These are phyloP conservation scores for Halcyon badia DNA, from an alignment of 2,797 vertebrate species.

Conservation along the genomic window DNA sequence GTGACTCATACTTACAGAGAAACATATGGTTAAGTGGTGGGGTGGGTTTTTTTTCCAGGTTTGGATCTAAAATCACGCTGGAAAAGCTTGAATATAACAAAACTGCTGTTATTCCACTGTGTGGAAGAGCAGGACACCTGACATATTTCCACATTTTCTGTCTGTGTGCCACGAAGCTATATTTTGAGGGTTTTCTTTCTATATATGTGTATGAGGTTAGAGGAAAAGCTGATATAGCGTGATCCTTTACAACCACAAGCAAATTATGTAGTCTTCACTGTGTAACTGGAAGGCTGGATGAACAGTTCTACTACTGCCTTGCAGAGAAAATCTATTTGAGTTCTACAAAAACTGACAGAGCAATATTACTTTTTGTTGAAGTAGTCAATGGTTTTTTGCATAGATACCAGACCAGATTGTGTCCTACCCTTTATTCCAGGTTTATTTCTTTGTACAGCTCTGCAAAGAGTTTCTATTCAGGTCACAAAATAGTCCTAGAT, in stretches of 20 bases:
- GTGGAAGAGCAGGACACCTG: not conserved
- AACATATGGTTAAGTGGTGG: conserved; percentile 1
- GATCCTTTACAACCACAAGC: not conserved
- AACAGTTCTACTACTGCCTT: not conserved
- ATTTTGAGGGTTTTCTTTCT: not conserved
- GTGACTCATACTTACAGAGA: conserved; percentile 33
- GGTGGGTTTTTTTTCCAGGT: not conserved
- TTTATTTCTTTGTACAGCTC: not conserved
- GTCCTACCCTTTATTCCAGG: not conserved
- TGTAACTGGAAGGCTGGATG: not conserved
- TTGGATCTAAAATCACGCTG: not conserved
- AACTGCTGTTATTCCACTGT: not conserved
- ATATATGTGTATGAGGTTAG: not conserved
- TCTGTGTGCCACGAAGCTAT: not conserved
- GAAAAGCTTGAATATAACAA: not conserved
- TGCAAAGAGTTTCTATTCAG: not conserved
- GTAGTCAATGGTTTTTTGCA: not conserved
- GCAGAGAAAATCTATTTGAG: not conserved
- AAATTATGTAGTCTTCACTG: not conserved
- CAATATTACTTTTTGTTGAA: not conserved
- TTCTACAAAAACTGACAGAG: not conserved
- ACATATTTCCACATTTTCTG: not conserved
- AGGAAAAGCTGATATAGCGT: not conserved
- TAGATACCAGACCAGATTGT: not conserved
- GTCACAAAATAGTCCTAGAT: not conserved